Percentiles rank a stretch among this genome's conserved stretches.
These are phyloP conservation scores for Saccostrea echinata DNA, from an alignment of 1,140 invertebrate species.

Conservation along the genomic window DNA sequence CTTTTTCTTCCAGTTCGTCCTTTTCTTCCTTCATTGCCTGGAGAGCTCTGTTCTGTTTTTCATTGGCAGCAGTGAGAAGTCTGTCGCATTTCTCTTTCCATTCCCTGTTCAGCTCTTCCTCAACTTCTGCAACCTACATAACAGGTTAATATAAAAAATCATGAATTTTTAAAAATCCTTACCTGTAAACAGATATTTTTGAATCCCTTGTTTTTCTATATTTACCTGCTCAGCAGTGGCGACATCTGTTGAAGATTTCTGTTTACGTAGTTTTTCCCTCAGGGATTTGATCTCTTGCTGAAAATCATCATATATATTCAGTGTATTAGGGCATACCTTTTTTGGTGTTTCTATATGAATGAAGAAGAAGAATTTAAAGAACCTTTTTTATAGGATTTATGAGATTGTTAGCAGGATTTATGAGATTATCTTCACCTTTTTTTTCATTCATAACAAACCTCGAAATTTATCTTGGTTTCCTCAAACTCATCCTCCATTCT, in stretches of 20 bases:
- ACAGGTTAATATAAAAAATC: neutral
- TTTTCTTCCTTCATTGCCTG: constrained; percentile 74
- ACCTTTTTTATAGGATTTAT: too few relatives aligned
- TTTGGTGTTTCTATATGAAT: too few relatives aligned
- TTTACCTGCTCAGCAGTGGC: constrained; percentile 72
- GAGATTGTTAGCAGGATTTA: too few relatives aligned
- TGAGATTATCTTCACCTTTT: too few relatives aligned
- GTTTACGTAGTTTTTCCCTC: constrained; percentile 72
- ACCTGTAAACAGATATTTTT: too few relatives aligned
- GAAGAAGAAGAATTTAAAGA: too few relatives aligned
- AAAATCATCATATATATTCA: neutral
- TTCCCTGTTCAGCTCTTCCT: constrained; percentile 75
- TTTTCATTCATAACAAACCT: constrained; percentile 58
- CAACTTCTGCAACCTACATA: constrained; percentile 72
- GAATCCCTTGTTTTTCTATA: too few relatives aligned
- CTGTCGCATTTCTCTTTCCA: constrained; percentile 76
- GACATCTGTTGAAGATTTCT: constrained; percentile 70
- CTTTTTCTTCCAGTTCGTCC: constrained; percentile 66
- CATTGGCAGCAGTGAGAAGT: constrained; percentile 67
- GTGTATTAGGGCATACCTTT: too few relatives aligned
- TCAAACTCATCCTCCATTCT: constrained; percentile 75
- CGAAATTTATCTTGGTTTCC: constrained; percentile 72
- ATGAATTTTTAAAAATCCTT: too few relatives aligned
- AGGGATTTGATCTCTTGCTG: constrained; percentile 72
- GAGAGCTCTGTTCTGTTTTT: constrained; percentile 74